Evolutionary conservation across 2,113 vertebrate species (phyloP), one percentile per base, ranked within the genome.

Genomic region (Oreocharis arfaki): DNA sequence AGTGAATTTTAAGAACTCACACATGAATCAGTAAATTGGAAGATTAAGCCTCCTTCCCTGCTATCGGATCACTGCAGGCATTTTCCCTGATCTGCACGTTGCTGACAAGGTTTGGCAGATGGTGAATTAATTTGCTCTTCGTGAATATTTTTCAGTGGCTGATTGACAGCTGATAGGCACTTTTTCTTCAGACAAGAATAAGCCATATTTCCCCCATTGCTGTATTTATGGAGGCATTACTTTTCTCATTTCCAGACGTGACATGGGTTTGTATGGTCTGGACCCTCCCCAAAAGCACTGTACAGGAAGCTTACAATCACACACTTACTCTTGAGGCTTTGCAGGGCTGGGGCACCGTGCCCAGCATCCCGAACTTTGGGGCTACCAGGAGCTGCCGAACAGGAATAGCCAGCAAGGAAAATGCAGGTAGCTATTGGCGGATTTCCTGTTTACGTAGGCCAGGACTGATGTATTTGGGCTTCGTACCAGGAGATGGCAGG

Each of bases 401-500:
- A 55, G 12, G 33, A 68, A 39, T 1, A 60, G 9, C 17, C 65
- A 39, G 18, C 7, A 15, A 18, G 15, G 42, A 30, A 84, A 56
- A 28, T 2, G 30, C 23, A 18, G 46, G 14, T 1, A 14, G 8
- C 32, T 61, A 20, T 4, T 8, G 14, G 17, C 28, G 28, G 16
- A 7, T 84, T 19, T 32, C 12, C 0, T 21, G 6, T 44, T 47
- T 7, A 5, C 0, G 1, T 10, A 27, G n/a, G 7, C 7, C 65
- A 16, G 49, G 26, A n/a, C 9, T 20, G 32, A 20, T 46, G 92
- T 16, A 23, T 41, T 78, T 23, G 19, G 16, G 18, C 8, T 60
- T 35, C 7, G 6, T 50, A 96, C 96, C 98, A 97, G 93, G 44
- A 97, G 97, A 63, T 94, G 97, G 97, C 97, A 91, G 90, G 27